Conservation (phyloP, 64 coral and sea anemone genomes). For the Stylophora pistillata region DNA sequence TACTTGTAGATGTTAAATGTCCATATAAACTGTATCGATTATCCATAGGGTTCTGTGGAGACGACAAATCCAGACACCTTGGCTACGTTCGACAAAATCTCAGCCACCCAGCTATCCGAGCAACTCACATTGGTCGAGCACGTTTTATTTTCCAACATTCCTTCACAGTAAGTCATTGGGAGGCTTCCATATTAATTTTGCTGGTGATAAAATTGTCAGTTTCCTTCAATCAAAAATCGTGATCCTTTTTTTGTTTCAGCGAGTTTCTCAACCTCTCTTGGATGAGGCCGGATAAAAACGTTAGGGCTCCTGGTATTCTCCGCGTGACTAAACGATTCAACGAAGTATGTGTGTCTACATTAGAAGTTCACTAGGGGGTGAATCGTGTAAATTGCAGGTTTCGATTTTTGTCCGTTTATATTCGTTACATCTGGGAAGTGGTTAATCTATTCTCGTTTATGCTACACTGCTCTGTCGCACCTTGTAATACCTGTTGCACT, state of each 20-base stretch:
- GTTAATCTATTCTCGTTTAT: no score
- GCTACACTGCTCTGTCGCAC: no score
- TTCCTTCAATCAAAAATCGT: not conserved
- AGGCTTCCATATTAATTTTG: no score
- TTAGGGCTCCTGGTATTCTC: conserved; percentile 86
- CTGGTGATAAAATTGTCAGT: no score
- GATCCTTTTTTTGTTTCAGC: conserved; percentile 45
- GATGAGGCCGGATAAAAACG: conserved; percentile 94
- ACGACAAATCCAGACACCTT: not conserved
- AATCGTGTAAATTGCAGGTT: no score
- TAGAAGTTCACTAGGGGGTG: not conserved
- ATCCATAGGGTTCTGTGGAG: not conserved
- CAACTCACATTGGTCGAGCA: conserved; percentile 93
- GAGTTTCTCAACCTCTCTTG: conserved; percentile 98
- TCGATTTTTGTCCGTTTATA: no score
- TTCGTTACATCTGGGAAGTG: no score
- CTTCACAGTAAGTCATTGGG: conserved; percentile 77
- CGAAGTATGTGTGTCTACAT: conserved; percentile 60
- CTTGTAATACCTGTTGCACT: no score
- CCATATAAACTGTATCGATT: not conserved
- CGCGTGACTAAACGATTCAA: conserved; percentile 95
- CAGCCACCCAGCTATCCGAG: conserved; percentile 85
- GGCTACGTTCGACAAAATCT: conserved; percentile 87
- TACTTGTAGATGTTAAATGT: not conserved
- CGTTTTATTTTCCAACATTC: conserved; percentile 82